Conservation (phyloP, 2,888 invertebrate species). For the Willowsia nigromaculata region DNA sequence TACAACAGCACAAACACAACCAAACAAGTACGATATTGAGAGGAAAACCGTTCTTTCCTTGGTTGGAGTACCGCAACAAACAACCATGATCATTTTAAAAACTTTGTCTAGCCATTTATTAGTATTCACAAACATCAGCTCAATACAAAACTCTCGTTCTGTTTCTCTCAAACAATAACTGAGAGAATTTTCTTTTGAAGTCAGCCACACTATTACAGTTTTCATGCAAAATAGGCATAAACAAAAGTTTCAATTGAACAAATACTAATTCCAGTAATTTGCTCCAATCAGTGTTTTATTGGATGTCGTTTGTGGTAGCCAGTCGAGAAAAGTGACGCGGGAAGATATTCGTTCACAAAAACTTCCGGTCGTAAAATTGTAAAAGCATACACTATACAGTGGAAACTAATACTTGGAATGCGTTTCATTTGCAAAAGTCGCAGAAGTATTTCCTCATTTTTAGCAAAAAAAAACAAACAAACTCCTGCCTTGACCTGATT, state of each 20-base stretch:
- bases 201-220: background rate
- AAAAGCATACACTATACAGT: too few relatives aligned
- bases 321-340: background rate
- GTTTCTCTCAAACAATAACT: background rate
- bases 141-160: background rate
- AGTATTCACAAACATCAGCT: background rate
- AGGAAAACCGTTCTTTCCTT: background rate
- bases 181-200: background rate
- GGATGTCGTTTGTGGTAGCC: background rate
- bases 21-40: background rate
- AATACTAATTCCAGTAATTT: background rate
- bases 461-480: background rate
- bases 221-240: background rate
- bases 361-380: background rate
- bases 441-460: too few relatives aligned
- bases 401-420: too few relatives aligned
- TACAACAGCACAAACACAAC: background rate
- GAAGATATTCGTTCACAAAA: background rate
- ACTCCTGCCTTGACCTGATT: constrained; percentile 40
- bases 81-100: constrained; percentile 19
- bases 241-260: constrained; percentile 11
- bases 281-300: background rate
- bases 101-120: background rate
- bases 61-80: background rate
- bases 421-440: too few relatives aligned